Evolutionary conservation across 2,888 invertebrate genomes (phyloP).

Genomic region (Antheraea yamamai): DNA sequence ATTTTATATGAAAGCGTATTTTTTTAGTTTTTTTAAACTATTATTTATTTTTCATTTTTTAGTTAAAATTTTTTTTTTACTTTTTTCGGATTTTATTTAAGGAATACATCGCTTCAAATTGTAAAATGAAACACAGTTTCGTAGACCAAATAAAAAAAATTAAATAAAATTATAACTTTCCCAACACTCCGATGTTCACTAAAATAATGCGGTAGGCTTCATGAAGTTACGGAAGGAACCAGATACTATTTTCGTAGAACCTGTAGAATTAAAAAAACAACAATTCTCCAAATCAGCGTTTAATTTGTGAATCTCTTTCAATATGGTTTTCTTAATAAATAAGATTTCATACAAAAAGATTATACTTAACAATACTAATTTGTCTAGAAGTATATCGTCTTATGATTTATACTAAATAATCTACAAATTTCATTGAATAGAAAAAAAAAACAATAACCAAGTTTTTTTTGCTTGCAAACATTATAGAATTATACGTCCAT

Average conservation of each 20-base stretch:
- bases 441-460: not conserved
- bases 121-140: no score
- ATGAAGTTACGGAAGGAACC: not conserved
- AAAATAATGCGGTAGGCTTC: not conserved
- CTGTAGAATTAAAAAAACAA: conserved; percentile 33
- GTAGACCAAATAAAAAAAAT: no score
- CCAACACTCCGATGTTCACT: not conserved
- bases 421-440: not conserved
- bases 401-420: not conserved
- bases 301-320: conserved; percentile 61
- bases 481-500: not conserved
- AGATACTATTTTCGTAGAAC: not conserved
- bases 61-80: no score
- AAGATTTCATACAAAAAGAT: conserved; percentile 68
- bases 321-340: conserved; percentile 60
- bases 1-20: no score
- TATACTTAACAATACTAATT: conserved; percentile 44
- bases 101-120: no score
- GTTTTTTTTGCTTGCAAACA: not conserved
- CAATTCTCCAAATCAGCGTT: conserved; percentile 53
- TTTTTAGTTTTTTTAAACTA: no score
- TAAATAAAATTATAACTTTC: no score
- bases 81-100: no score
- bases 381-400: conserved; percentile 23
- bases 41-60: no score